Evolutionary conservation across 2,797 vertebrate species (phyloP), one percentile per base, ranked within the genome.

Genomic region (Halcyon smyrnensis): DNA sequence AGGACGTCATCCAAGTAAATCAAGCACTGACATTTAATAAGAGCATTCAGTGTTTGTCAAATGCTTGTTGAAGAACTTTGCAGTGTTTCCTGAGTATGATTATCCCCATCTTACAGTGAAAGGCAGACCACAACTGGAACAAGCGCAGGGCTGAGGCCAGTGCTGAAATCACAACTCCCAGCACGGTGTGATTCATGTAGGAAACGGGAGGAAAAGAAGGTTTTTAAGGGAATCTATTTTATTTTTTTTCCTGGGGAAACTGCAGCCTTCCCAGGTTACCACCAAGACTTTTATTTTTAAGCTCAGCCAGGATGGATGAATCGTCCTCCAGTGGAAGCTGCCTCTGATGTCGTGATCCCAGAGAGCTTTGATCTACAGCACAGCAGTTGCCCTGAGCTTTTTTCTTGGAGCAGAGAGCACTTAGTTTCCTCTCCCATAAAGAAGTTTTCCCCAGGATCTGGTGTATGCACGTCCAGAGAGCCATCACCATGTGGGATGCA

Each of bases 131-230:
- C 0, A 6, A 48, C 18, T 2, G 16, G 41, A 56, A 53, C 53
- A 21, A 62, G 63, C 2, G 0, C 59, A 30, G 85, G 63, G 70
- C 59, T 50, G 84, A 48, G 46, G 56, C 15, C 2, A 16, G 36
- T 0, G 1, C 70, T 77, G 84, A 63, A 89, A 56, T 62, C 68
- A 25, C 1, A 0, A 32, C 51, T 85, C 57, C 62, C 78, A 59
- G 32, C 43, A 69, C 0, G 0, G 43, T 24, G 65, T 24, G 43
- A 67, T 51, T 67, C 15, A 8, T 9, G 6, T 30, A 67, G 73
- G 24, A 75, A 94, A 73, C 34, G 28, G 24, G 36, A 69, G 8
- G 11, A 71, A 12, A 32, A 54, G 65, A 77, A 86, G 15, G 24
- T 12, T 68, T 93, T 59, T 15, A 24, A 34, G 11, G 14, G 64